Conservation (phyloP, 2,113 vertebrate species). For the Dolichotis patagonum region DNA sequence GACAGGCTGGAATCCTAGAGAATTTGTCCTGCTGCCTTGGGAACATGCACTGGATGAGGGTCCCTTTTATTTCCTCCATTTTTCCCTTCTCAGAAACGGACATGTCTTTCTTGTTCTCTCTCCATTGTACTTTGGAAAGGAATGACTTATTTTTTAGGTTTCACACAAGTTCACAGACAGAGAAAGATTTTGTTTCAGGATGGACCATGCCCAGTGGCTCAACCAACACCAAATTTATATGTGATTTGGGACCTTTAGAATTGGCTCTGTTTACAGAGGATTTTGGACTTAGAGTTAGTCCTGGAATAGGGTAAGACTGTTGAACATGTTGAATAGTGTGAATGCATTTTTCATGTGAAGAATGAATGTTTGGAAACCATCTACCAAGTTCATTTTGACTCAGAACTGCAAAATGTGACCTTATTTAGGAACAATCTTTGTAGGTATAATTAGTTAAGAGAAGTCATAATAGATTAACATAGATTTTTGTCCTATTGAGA, state of each 20-base stretch:
- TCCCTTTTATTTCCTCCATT: neutral
- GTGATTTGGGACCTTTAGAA: neutral
- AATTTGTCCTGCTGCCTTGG: neutral
- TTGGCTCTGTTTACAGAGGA: neutral
- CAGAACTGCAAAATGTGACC: neutral
- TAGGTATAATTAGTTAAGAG: neutral
- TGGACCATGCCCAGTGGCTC: neutral
- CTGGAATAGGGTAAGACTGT: neutral
- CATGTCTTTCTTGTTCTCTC: neutral
- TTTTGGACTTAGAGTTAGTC: neutral
- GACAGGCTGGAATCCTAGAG: too few species aligned
- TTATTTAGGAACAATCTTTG: neutral
- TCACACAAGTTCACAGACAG: neutral
- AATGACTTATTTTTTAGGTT: neutral
- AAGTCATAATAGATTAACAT: neutral
- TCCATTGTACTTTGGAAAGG: neutral
- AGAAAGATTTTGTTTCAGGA: neutral
- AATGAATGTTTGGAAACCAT: neutral
- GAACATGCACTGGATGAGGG: neutral
- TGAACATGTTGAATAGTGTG: too few species aligned
- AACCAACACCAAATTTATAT: neutral
- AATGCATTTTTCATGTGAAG: neutral
- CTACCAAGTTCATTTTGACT: neutral
- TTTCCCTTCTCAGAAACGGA: neutral
- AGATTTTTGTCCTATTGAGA: neutral